Conservation (phyloP, 2,797 vertebrate genomes). For the Sebastes matsubarae region DNA sequence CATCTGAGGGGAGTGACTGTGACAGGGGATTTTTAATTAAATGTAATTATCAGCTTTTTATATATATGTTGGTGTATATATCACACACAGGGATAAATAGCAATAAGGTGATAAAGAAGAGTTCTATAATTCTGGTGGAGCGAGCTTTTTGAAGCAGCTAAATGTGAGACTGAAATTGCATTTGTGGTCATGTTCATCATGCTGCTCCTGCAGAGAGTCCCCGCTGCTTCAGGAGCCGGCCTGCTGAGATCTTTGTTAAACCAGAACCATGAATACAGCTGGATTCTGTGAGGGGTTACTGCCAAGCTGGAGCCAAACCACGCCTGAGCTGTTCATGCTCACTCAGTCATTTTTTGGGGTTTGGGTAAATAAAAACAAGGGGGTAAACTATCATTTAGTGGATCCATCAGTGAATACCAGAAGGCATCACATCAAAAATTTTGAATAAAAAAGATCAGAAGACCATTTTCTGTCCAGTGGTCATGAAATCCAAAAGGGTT, state of each 20-base stretch:
- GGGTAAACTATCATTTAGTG: conserved; percentile 3
- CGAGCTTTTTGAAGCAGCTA: not conserved
- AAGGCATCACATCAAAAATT: not conserved
- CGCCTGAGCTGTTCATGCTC: conserved; percentile 3
- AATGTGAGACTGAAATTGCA: conserved; percentile 13
- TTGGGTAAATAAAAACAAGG: conserved; percentile 1
- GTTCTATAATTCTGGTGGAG: not conserved
- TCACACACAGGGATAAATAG: conserved; percentile 10
- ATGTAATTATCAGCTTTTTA: not conserved
- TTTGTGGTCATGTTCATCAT: conserved; percentile 36
- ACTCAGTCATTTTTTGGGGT: not conserved
- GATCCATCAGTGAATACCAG: not conserved
- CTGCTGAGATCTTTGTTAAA: conserved; percentile 37
- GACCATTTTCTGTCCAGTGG: not conserved
- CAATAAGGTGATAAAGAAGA: not conserved
- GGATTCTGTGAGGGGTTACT: conserved; percentile 31
- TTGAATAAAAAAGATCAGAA: not conserved
- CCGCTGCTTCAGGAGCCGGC: conserved; percentile 28
- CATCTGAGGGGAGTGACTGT: not conserved
- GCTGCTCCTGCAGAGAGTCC: conserved; percentile 32
- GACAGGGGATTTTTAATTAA: not conserved
- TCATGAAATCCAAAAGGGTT: not conserved
- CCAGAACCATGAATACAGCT: conserved; percentile 42
- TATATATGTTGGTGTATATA: not conserved
- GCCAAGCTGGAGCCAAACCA: conserved; percentile 7